Conservation (phyloP, 2,888 invertebrate species). For the Thyatira batis region DNA sequence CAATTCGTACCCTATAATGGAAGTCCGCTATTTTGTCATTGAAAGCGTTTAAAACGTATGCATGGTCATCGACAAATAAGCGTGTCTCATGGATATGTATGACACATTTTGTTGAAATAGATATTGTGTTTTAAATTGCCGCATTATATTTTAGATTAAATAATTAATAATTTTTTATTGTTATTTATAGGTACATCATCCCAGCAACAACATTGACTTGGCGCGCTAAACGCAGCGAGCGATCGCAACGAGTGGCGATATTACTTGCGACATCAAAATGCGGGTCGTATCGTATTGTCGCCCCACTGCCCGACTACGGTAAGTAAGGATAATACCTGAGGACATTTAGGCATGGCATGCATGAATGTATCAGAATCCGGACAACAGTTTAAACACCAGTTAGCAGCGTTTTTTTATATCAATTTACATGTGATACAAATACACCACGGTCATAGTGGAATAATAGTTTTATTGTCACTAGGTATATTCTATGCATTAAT, state of each 20-base stretch:
- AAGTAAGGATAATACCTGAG: slow-evolving; percentile 31
- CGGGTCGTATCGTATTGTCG: slow-evolving; percentile 44
- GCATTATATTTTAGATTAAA: not conserved
- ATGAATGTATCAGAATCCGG: not conserved
- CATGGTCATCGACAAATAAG: slow-evolving; percentile 6
- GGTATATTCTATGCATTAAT: not conserved
- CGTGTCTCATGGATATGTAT: slow-evolving; percentile 11
- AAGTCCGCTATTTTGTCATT: slow-evolving; percentile 41
- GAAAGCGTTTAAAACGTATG: slow-evolving; percentile 28
- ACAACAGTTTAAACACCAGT: not conserved
- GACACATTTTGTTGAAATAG: slow-evolving; percentile 3
- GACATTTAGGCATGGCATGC: slow-evolving; percentile 9
- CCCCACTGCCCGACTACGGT: slow-evolving; percentile 49
- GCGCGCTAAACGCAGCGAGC: slow-evolving; percentile 17
- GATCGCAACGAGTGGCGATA: slow-evolving; percentile 6
- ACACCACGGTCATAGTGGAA: not conserved
- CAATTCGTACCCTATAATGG: slow-evolving; percentile 31
- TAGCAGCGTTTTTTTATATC: not conserved
- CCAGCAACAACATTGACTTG: slow-evolving; percentile 14
- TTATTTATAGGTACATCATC: slow-evolving; percentile 8
- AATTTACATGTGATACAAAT: not conserved
- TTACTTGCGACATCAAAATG: slow-evolving; percentile 60
- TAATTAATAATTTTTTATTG: slow-evolving; percentile 3
- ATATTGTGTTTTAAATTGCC: not conserved
- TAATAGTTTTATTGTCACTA: not conserved